These are phyloP conservation scores for Dreissena rostriformis DNA, from an alignment of 1,140 invertebrate genomes.

Conservation along the genomic window DNA sequence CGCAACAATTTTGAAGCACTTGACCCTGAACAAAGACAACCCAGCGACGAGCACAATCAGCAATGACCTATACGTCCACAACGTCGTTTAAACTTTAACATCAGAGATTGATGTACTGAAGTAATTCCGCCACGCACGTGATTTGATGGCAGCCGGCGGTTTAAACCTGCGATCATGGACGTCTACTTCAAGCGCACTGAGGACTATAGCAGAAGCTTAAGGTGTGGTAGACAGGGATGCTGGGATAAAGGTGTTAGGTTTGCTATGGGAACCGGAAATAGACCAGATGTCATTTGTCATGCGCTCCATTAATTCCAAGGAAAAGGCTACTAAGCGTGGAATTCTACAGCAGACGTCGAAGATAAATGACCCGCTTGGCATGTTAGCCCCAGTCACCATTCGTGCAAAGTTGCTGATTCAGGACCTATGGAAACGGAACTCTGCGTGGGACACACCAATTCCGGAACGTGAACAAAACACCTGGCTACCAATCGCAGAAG, in stretches of 20 bases:
- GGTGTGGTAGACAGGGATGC: background rate
- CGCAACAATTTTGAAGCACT: background rate
- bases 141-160: background rate
- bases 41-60: background rate
- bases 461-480: background rate
- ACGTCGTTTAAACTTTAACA: background rate
- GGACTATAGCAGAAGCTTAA: background rate
- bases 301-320: background rate
- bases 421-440: background rate
- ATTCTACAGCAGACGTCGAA: background rate
- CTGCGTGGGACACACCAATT: too few species aligned
- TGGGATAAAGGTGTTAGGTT: background rate
- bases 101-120: background rate
- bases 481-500: background rate
- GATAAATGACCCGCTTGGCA: background rate
- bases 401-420: background rate
- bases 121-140: background rate
- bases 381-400: background rate
- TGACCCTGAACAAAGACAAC: background rate
- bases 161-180: background rate
- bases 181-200: background rate
- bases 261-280: background rate
- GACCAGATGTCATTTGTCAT: conserved; percentile 9
- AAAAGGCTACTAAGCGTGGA: background rate
- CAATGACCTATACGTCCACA: background rate